These are phyloP conservation scores for Crambe crambe DNA, from an alignment of 37 sponge, comb jelly and placozoan genomes.

Conservation along the genomic window DNA sequence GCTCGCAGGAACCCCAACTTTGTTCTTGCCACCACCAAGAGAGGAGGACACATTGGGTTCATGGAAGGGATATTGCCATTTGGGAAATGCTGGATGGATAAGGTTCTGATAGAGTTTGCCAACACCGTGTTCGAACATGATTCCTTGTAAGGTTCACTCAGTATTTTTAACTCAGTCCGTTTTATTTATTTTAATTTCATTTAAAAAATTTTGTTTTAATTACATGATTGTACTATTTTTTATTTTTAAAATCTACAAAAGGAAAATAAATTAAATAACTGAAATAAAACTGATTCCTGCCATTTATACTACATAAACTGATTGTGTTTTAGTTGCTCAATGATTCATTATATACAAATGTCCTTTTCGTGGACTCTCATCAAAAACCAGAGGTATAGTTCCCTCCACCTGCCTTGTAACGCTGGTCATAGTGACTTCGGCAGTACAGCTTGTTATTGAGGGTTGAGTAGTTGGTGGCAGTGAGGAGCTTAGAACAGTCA, in stretches of 20 bases:
- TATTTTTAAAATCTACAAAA: too few species aligned
- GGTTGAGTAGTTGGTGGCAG: neutral
- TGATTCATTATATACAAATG: too few species aligned
- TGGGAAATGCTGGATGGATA: constrained; percentile 54
- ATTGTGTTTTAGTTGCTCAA: too few species aligned
- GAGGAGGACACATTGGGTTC: constrained; percentile 80
- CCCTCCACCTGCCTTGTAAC: neutral
- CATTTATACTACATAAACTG: too few species aligned
- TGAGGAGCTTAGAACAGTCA: constrained; percentile 10
- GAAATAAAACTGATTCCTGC: too few species aligned
- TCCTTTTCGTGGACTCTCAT: too few species aligned
- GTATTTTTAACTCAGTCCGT: neutral
- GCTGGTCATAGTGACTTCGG: constrained; percentile 10
- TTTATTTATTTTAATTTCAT: neutral
- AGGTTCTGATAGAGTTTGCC: constrained; percentile 30
- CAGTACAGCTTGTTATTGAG: constrained; percentile 11
- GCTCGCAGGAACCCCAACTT: constrained; percentile 37
- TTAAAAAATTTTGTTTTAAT: neutral
- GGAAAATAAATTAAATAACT: too few species aligned
- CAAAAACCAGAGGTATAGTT: neutral
- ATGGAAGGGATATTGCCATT: constrained; percentile 67
- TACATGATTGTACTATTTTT: neutral
- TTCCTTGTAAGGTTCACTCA: neutral
- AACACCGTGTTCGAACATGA: constrained; percentile 30
- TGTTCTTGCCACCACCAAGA: constrained; percentile 50